Evolutionary conservation across 2,797 vertebrate genomes (phyloP).

Genomic region (Notamacropus eugenii): DNA sequence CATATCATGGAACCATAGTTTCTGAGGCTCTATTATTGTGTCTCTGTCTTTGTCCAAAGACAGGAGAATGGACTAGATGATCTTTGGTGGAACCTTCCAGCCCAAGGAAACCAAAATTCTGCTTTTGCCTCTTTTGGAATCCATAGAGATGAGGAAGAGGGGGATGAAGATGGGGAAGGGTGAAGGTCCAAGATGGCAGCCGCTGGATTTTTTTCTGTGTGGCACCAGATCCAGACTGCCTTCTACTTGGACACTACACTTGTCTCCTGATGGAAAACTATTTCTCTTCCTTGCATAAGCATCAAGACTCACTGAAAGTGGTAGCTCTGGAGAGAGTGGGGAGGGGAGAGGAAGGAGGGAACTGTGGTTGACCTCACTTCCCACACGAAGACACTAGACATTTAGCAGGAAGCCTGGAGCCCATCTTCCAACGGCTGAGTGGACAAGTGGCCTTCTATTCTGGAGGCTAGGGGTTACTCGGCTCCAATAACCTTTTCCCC

Average conservation of each 20-base stretch:
- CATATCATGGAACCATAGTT: neutral
- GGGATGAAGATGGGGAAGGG: neutral
- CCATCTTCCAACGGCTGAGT: slow-evolving; percentile 3
- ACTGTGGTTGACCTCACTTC: slow-evolving; percentile 25
- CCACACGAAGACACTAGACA: neutral
- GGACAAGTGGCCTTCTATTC: slow-evolving; percentile 40
- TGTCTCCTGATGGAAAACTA: neutral
- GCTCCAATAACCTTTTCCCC: slow-evolving; percentile 38
- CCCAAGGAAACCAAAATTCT: neutral
- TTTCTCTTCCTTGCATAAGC: neutral
- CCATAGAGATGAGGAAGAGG: neutral
- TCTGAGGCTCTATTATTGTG: neutral
- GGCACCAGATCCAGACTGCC: neutral
- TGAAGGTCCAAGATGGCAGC: neutral
- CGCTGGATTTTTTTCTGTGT: neutral
- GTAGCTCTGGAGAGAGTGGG: slow-evolving; percentile 28
- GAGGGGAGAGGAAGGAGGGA: slow-evolving; percentile 47
- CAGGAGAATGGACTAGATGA: neutral
- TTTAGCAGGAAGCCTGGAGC: slow-evolving; percentile 64
- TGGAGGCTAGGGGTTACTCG: slow-evolving; percentile 12
- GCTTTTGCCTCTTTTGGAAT: neutral
- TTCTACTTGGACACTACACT: neutral
- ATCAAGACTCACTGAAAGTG: neutral
- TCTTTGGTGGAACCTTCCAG: neutral
- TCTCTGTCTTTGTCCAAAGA: neutral